Evolutionary conservation across 2,113 vertebrate species (phyloP).

Genomic region (Mohoua ochrocephala): DNA sequence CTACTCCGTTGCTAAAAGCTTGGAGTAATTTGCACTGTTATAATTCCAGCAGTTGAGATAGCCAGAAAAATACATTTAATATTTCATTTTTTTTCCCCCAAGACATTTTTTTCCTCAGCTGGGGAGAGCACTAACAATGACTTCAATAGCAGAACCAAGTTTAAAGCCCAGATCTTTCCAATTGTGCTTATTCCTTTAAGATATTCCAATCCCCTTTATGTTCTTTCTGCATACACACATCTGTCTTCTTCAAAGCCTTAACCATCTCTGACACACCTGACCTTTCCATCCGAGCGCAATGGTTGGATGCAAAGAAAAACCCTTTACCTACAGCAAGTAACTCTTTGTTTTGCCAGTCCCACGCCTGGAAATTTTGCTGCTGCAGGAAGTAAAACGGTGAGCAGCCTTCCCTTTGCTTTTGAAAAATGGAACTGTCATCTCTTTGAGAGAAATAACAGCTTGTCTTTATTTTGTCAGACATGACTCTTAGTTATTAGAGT

Average conservation of each 20-base stretch:
- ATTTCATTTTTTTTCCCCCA: neutral
- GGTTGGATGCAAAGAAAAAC: slow-evolving; percentile 14
- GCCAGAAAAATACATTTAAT: neutral
- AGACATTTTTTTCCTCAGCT: neutral
- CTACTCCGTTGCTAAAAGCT: neutral
- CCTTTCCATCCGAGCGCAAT: slow-evolving; percentile 39
- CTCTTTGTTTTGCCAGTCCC: slow-evolving; percentile 19
- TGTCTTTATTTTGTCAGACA: slow-evolving; percentile 48
- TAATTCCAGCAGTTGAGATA: neutral
- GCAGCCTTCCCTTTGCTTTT: neutral
- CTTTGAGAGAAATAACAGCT: neutral
- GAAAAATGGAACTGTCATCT: slow-evolving; percentile 28
- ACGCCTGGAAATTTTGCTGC: slow-evolving; percentile 29
- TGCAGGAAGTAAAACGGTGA: neutral
- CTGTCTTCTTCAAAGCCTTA: slow-evolving; percentile 64
- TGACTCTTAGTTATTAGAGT: slow-evolving; percentile 8
- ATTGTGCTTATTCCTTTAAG: slow-evolving; percentile 43
- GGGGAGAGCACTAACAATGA: neutral
- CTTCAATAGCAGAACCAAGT: slow-evolving; percentile 18
- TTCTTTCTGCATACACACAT: slow-evolving; percentile 42
- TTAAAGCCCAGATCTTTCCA: slow-evolving; percentile 34
- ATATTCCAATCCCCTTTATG: slow-evolving; percentile 42
- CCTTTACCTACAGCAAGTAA: slow-evolving; percentile 34
- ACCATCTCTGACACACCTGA: slow-evolving; percentile 60
- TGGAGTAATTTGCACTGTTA: neutral